phyloP scores from a whole-genome alignment of 2,113 vertebrate genomes.

The Phaethornis superciliosus region DNA sequence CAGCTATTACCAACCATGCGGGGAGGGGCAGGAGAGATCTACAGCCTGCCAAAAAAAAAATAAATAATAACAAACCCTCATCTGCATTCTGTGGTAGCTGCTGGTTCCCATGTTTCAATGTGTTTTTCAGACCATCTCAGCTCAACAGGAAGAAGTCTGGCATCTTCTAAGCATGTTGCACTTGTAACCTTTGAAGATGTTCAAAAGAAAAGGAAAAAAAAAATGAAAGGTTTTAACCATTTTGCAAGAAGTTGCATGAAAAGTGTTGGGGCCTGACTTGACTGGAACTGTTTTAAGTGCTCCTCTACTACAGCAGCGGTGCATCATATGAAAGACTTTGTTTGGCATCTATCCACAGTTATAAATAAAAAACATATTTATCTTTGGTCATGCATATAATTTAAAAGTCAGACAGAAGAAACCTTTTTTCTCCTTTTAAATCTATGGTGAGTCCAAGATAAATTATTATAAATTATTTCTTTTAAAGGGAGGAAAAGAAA shows the following conservation, averaged over 20 bases:
- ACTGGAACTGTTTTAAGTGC: slow-evolving; percentile 55
- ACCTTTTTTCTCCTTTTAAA: slow-evolving; percentile 43
- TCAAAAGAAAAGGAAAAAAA: slow-evolving; percentile 15
- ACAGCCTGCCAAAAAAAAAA: neutral
- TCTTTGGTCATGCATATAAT: slow-evolving; percentile 46
- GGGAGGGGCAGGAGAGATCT: neutral
- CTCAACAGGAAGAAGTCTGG: slow-evolving; percentile 25
- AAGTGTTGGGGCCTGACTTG: slow-evolving; percentile 34
- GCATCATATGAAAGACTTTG: slow-evolving; percentile 48
- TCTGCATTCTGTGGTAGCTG: neutral
- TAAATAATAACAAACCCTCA: too few relatives aligned
- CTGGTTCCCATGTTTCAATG: neutral
- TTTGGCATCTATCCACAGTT: slow-evolving; percentile 43
- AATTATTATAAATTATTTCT: slow-evolving; percentile 77
- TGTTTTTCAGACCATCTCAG: slow-evolving; percentile 31
- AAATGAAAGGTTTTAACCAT: neutral
- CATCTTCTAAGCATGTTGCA: neutral
- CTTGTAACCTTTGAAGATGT: slow-evolving; percentile 55
- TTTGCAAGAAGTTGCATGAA: neutral
- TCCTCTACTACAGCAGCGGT: slow-evolving; percentile 26
- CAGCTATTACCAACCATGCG: neutral
- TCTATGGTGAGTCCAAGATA: slow-evolving; percentile 61
- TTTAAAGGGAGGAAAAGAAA: slow-evolving; percentile 63
- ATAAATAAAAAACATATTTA: slow-evolving; percentile 70
- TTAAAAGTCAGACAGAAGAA: slow-evolving; percentile 35